Conservation (phyloP, 2,888 invertebrate genomes). For the Hoplodrina ambigua region DNA sequence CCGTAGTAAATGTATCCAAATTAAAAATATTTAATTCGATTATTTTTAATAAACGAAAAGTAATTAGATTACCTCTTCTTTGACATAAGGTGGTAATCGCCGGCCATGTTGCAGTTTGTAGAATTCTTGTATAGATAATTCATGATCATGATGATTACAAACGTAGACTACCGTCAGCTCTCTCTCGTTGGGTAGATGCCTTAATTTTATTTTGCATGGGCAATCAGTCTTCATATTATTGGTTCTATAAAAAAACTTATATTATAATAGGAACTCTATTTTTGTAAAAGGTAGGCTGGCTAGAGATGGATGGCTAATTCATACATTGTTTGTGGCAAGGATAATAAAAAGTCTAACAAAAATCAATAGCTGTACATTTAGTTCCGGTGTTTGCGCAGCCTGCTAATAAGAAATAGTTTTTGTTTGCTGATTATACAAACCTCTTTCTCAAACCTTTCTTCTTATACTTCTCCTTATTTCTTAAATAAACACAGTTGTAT, state of each 20-base stretch:
- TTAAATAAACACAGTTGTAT: slow-evolving; percentile 73
- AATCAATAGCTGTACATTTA: no score
- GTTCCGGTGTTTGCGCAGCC: no score
- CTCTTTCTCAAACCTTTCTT: slow-evolving; percentile 72
- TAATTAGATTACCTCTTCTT: slow-evolving; percentile 70
- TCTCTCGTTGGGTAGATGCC: slow-evolving; percentile 65
- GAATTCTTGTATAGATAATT: slow-evolving; percentile 70
- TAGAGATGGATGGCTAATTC: not conserved
- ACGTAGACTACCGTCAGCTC: slow-evolving; percentile 72
- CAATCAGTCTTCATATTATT: slow-evolving; percentile 71
- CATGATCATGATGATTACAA: slow-evolving; percentile 76
- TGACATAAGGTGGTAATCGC: slow-evolving; percentile 73
- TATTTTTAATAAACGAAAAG: not conserved
- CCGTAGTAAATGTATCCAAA: no score
- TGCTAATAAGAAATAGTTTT: no score
- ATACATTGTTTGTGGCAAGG: not conserved
- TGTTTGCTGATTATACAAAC: slow-evolving; percentile 45
- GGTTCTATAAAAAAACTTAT: slow-evolving; percentile 55
- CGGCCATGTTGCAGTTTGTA: slow-evolving; percentile 72
- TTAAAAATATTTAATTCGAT: no score
- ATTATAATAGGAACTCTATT: not conserved
- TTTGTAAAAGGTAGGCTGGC: not conserved
- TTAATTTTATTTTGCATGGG: slow-evolving; percentile 74
- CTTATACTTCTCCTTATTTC: slow-evolving; percentile 69
- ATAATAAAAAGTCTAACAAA: not conserved